Conservation (phyloP, 2,888 invertebrate species). For the Formica aserva region DNA sequence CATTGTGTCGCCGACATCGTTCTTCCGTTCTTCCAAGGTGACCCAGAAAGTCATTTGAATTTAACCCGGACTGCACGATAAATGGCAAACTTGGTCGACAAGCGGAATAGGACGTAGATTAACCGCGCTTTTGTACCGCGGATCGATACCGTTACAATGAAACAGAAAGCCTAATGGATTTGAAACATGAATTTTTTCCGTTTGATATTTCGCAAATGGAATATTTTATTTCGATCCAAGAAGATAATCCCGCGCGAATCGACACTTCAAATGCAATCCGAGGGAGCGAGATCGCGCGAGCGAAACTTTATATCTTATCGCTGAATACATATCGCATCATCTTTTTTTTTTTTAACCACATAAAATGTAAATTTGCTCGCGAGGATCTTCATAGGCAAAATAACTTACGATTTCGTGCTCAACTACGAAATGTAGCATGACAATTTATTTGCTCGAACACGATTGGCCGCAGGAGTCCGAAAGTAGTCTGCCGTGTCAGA, state of each 20-base stretch:
- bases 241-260: constrained; percentile 1
- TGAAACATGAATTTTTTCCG: constrained; percentile 34
- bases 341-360: background rate
- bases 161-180: constrained; percentile 49
- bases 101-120: constrained; percentile 51
- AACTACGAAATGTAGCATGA: background rate
- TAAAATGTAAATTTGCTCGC: constrained; percentile 1
- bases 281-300: background rate
- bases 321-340: background rate
- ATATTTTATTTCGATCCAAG: constrained; percentile 15
- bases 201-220: constrained; percentile 17
- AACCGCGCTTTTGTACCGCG: constrained; percentile 46
- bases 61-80: constrained; percentile 40
- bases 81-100: constrained; percentile 51
- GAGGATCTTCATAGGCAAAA: background rate
- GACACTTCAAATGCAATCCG: constrained; percentile 4
- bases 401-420: constrained; percentile 6
- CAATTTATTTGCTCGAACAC: constrained; percentile 28
- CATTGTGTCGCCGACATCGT: background rate
- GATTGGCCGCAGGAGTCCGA: constrained; percentile 17
- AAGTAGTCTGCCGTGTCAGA: constrained; percentile 35
- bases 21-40: constrained; percentile 33
- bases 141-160: constrained; percentile 47
- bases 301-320: constrained; percentile 14
- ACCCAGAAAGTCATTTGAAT: constrained; percentile 55